Evolutionary conservation across 1,140 invertebrate species (phyloP), one percentile per base, ranked within the genome.

Genomic region (Drusus annulatus): DNA sequence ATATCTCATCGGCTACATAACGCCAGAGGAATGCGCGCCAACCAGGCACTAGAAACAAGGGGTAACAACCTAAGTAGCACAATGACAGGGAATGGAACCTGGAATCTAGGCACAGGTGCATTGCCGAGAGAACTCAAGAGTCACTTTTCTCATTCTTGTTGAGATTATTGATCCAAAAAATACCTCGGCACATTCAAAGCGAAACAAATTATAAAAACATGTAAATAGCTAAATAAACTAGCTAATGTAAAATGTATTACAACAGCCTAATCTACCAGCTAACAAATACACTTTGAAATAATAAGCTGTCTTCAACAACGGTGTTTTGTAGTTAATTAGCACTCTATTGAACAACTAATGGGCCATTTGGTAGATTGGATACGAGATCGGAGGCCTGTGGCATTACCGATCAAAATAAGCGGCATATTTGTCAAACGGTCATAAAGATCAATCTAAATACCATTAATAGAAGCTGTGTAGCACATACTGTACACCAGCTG

Each of bases 361-460:
- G 17, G 58, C 54, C 5, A 15, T 56, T 16, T 56, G 19, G 17
- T 56, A 17, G 54, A 19, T 17, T 1, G 54, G 3, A 19, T 16
- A 58, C 54, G 1, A 58, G 13, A 21, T 58, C 8, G 17, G 17
- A 15, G 63, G 17, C 17, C 28, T 0, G n/a, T 31, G 25, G 25
- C 63, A 36, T 25, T 25, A 21, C 54, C 54, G 16, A 21, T 17
- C 54, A 58, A 58, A 36, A 36, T 8, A 19, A 16, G 19, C 52
- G 52, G 52, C 52, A 56, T 17, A 56, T 56, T 56, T 56, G 52
- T 56, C 52, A 56, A 56, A 56, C 52, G 52, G 52, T 19, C 4
- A 56, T 56, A 56, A 56, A 56, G 19, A n/a, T n/a, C 52, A 17
- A 56, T 56, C 52, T n/a, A n/a, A 56, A 0, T n/a, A 56, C 8